These are phyloP conservation scores for Anthopleura sola DNA, from an alignment of 64 coral and sea anemone genomes.

Conservation along the genomic window DNA sequence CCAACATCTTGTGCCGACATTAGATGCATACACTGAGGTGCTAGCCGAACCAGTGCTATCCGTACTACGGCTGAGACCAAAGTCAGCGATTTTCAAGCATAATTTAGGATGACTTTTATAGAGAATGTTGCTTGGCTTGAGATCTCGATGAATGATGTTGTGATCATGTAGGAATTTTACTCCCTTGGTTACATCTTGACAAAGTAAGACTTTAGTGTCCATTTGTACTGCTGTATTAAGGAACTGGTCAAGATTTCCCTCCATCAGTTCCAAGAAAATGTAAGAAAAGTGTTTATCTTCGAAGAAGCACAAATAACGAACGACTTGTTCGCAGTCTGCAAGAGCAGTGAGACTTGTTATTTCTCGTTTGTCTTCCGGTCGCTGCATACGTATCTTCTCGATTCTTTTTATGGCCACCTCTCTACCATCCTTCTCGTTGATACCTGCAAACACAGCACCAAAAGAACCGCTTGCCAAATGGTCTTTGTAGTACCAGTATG, in stretches of 20 bases:
- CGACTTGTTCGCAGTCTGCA: conserved; percentile 39
- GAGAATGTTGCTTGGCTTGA: conserved; percentile 28
- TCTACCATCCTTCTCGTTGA: not conserved
- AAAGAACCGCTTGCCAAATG: not conserved
- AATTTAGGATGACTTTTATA: conserved; percentile 24
- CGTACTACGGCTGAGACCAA: conserved; percentile 49
- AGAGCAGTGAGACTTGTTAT: conserved; percentile 19
- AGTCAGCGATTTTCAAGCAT: conserved; percentile 66
- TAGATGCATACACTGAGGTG: conserved; percentile 20
- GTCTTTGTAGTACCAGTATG: not conserved
- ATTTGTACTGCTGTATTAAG: not conserved
- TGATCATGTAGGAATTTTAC: conserved; percentile 23
- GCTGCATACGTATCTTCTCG: not conserved
- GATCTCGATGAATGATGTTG: conserved; percentile 31
- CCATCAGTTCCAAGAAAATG: conserved; percentile 71
- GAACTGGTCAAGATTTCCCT: conserved; percentile 32
- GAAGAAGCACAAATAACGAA: conserved; percentile 23
- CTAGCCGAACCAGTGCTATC: not conserved
- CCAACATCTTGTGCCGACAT: conserved; percentile 56
- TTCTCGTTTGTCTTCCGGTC: conserved; percentile 18
- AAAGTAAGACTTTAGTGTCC: not conserved
- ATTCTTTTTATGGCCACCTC: conserved; percentile 24
- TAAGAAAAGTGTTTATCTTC: conserved; percentile 26
- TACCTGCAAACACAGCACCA: conserved; percentile 11
- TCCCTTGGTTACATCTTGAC: conserved; percentile 16